Evolutionary conservation across 2,797 vertebrate genomes (phyloP).

Genomic region (Ataeniobius toweri): DNA sequence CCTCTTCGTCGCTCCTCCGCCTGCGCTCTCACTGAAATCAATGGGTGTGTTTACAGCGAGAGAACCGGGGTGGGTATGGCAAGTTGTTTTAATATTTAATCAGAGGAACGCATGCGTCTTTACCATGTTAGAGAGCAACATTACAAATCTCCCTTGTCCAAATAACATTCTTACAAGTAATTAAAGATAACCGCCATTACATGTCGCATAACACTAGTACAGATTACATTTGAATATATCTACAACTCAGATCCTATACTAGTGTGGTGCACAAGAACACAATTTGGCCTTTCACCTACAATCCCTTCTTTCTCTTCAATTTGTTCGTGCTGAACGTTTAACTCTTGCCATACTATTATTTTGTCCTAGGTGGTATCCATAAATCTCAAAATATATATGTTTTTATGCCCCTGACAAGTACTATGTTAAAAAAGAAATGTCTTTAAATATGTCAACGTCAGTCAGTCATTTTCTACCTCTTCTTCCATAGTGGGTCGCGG

Average conservation of each 20-base stretch:
- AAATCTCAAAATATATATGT: not conserved
- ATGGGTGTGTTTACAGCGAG: slow-evolving; percentile 76
- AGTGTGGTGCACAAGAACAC: not conserved
- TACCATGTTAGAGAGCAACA: not conserved
- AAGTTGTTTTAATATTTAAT: not conserved
- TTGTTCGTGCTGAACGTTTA: not conserved
- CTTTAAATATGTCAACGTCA: not conserved
- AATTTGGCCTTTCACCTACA: not conserved
- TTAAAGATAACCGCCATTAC: not conserved
- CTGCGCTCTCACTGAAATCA: slow-evolving; percentile 48
- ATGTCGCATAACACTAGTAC: too few relatives aligned
- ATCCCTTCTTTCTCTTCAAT: not conserved
- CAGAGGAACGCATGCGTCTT: not conserved
- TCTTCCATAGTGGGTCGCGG: not conserved
- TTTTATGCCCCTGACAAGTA: not conserved
- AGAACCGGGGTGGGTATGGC: not conserved
- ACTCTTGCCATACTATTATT: not conserved
- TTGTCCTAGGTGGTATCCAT: not conserved
- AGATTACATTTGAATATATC: not conserved
- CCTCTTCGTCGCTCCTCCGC: slow-evolving; percentile 32
- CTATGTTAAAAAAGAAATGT: not conserved
- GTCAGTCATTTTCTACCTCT: too few relatives aligned
- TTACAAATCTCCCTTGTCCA: not conserved
- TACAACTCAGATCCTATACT: not conserved
- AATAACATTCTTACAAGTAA: not conserved